A percentile compares a stretch with the other conserved stretches of the same genome.
Evolutionary conservation across 2,113 vertebrate genomes (phyloP).

Genomic region (Poicephalus gulielmi): DNA sequence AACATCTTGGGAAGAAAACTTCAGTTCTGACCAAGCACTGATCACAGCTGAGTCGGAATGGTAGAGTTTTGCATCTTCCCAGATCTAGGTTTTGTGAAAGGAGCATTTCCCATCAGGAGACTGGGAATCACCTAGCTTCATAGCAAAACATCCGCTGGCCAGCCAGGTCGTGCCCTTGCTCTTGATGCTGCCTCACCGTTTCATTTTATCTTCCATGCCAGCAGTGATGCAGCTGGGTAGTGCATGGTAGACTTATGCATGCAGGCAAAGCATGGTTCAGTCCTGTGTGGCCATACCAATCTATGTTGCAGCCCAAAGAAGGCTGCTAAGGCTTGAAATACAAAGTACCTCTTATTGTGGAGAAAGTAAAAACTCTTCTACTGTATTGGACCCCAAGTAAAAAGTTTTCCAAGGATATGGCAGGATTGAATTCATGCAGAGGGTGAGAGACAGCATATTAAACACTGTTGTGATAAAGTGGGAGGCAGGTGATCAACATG

Average conservation of each 20-base stretch:
- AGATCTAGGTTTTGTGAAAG: background rate
- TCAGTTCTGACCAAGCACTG: background rate
- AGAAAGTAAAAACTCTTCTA: background rate
- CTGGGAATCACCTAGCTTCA: background rate
- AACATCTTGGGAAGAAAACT: background rate
- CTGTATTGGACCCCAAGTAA: background rate
- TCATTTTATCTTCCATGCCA: background rate
- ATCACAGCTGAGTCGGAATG: background rate
- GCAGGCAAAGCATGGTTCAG: background rate
- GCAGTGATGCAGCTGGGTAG: background rate
- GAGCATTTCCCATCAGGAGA: background rate
- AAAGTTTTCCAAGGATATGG: background rate
- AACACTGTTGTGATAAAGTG: background rate
- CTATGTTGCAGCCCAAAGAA: background rate
- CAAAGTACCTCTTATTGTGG: background rate
- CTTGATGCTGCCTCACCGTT: background rate
- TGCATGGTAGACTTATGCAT: background rate
- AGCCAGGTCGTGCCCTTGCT: background rate
- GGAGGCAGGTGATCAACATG: fast-evolving
- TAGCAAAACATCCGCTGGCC: background rate
- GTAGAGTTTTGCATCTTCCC: background rate
- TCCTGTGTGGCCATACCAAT: background rate
- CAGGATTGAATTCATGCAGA: background rate
- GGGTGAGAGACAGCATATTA: background rate
- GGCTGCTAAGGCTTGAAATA: background rate